phyloP scores from a whole-genome alignment of 2,888 invertebrate species.

The Leptodirus hochenwartii region DNA sequence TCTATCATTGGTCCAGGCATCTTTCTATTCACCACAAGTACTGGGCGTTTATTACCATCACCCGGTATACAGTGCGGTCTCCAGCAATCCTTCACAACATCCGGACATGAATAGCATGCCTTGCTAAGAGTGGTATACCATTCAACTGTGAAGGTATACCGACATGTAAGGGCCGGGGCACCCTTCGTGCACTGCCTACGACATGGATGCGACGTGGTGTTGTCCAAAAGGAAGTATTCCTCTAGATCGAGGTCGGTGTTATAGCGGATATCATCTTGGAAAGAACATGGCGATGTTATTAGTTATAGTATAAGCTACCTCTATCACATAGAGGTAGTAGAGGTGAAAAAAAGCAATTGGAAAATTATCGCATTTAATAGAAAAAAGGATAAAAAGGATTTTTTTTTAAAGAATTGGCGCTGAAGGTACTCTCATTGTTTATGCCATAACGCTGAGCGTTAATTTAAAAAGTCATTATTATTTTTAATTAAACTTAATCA shows the following conservation, averaged over 20 bases:
- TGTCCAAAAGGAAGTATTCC: constrained; percentile 19
- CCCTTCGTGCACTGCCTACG: constrained; percentile 42
- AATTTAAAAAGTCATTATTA: no score
- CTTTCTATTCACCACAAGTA: constrained; percentile 70
- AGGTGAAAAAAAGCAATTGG: no score
- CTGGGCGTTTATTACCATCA: constrained; percentile 58
- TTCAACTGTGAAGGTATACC: constrained; percentile 57
- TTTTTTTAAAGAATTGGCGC: no score
- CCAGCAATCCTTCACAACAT: constrained; percentile 51
- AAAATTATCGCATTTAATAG: no score
- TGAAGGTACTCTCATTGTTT: no score
- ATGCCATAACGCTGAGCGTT: no score
- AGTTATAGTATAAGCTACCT: no score
- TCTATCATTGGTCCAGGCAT: constrained; percentile 76
- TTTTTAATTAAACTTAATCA: no score
- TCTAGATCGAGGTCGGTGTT: constrained; percentile 10
- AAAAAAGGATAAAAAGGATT: no score
- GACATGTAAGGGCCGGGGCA: constrained; percentile 44
- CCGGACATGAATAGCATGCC: constrained; percentile 72
- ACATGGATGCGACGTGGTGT: constrained; percentile 37
- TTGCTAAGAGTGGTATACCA: constrained; percentile 76
- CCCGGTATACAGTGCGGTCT: constrained; percentile 66
- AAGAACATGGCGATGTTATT: neutral
- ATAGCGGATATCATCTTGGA: no score
- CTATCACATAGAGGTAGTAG: no score